phyloP scores from a whole-genome alignment of 2,888 invertebrate genomes.

The Cerastis leucographa region DNA sequence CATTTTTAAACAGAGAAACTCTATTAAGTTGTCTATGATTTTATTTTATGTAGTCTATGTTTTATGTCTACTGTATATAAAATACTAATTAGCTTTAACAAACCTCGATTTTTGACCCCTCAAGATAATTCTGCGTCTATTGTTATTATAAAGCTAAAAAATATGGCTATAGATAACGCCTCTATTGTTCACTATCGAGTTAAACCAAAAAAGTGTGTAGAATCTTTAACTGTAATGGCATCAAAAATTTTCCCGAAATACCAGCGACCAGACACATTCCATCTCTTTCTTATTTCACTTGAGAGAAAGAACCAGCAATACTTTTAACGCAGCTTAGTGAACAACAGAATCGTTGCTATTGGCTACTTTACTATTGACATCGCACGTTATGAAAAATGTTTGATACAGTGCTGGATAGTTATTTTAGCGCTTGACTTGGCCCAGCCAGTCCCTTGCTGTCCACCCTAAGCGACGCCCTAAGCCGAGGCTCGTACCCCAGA shows the following conservation, averaged over 20 bases:
- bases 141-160: conserved; percentile 61
- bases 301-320: neutral
- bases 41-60: conserved; percentile 30
- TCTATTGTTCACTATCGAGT: conserved; percentile 22
- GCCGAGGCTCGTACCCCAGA: too few relatives aligned
- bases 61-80: conserved; percentile 37
- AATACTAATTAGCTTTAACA: conserved; percentile 30
- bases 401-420: neutral
- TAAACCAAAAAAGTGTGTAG: too few relatives aligned
- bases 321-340: neutral
- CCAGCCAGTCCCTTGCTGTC: too few relatives aligned
- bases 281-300: neutral
- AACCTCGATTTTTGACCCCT: conserved; percentile 3
- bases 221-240: too few relatives aligned
- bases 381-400: conserved; percentile 42
- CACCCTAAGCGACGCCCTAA: too few relatives aligned
- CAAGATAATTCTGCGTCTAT: conserved; percentile 29
- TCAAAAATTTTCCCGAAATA: too few relatives aligned
- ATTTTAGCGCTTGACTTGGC: neutral
- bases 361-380: conserved; percentile 63
- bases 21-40: conserved; percentile 23
- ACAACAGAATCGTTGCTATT: conserved; percentile 19
- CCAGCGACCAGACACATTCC: too few relatives aligned
- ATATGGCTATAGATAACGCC: conserved; percentile 54
- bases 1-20: conserved; percentile 11